Evolutionary conservation across 2,888 invertebrate species (phyloP).

Genomic region (Drosophila limbata): DNA sequence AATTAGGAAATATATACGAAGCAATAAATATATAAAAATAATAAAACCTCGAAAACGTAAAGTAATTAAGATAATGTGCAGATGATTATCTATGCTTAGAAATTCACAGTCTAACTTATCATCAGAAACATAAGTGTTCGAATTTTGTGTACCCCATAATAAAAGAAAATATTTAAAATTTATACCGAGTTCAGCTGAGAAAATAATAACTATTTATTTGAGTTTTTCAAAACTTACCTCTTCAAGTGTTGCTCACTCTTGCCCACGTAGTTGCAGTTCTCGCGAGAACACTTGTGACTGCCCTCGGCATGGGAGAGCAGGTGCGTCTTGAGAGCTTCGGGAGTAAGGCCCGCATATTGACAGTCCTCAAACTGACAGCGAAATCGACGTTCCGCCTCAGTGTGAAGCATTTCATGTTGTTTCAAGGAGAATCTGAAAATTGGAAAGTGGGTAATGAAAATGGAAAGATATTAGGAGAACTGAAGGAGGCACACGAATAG

Average conservation of each 20-base stretch:
- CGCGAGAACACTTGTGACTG: constrained; percentile 84
- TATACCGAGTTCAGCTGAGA: no score
- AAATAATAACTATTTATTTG: not conserved
- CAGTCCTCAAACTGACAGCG: constrained; percentile 87
- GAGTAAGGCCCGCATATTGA: constrained; percentile 87
- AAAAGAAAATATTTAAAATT: no score
- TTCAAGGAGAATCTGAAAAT: constrained; percentile 86
- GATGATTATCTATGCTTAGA: no score
- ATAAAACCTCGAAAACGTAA: no score
- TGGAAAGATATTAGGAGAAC: not conserved
- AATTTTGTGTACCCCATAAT: no score
- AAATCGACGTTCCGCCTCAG: constrained; percentile 78
- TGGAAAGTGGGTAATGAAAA: not conserved
- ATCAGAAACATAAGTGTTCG: not conserved
- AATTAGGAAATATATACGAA: no score
- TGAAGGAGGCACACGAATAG: not conserved
- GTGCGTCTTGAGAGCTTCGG: constrained; percentile 87
- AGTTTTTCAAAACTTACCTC: constrained; percentile 71
- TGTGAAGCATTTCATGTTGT: constrained; percentile 87
- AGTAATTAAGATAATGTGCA: no score
- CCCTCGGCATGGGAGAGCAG: constrained; percentile 87
- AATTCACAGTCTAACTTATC: not conserved
- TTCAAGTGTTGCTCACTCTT: constrained; percentile 85
- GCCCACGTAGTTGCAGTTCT: constrained; percentile 86
- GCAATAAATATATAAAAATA: no score